Base-by-base conservation (phyloP, 92 coral and sea anemone species). In the Anthopleura xanthogrammica region DNA sequence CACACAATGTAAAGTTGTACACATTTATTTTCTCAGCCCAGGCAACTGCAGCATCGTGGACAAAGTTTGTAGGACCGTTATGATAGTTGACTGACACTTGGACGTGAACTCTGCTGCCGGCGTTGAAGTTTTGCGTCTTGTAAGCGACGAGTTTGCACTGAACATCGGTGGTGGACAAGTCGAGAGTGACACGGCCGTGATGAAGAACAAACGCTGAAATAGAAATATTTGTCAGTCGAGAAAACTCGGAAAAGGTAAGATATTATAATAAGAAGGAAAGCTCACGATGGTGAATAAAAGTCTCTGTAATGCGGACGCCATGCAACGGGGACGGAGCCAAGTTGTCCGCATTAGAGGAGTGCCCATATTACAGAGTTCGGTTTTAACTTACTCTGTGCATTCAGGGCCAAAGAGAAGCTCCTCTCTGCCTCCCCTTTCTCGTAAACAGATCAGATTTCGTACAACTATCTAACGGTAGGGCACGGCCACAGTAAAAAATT, bases 1-100 rank as follows among this genome's bases (percentile, higher is more conserved):
- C 93, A 72, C 93, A 90, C 78, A 83, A 77, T 9, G 88, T 90
- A 56, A 90, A 90, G 60, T 88, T 88, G n/a, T 60, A 23, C 24
- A n/a, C 56, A 55, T 76, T 86, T 13, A 90, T 85, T 22, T 84
- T 81, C 90, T 90, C 93, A 52, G 89, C 93, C 93, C 93, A 90
- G 83, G 90, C 86, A 58, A 90, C 93, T 1, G 93, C 90, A 40
- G 93, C 93, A 78, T 90, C 93, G 81, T 90, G 93, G 57, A 90
- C 93, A 43, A 90, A 90, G 12, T 80, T 79, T 12, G 77, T 74
- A 7, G 90, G 76, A 14, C 81, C 77, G 83, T 80, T 87, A 72
- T 82, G 87, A 72, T 90, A 90, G 86, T 90, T 90, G 56, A 90
- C 83, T 4, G 93, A 86, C 20, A 86, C 87, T 22, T 87, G 93